Evolutionary conservation across 2,888 invertebrate genomes (phyloP), one percentile per base, ranked within the genome.

Genomic region (Coenonympha arcania): DNA sequence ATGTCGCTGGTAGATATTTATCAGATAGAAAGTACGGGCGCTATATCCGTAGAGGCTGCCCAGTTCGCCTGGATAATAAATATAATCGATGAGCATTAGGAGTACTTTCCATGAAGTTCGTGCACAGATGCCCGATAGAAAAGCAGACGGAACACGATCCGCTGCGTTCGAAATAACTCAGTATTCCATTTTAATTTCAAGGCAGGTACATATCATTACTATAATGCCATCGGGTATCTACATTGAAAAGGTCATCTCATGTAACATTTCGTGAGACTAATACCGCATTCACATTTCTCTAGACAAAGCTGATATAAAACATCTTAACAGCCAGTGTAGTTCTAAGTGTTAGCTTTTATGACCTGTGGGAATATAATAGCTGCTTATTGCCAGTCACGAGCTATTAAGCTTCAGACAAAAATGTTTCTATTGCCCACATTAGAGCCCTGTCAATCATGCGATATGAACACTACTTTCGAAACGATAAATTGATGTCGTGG

Each of bases 1-100:
- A 65, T 67, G 66, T 60, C 56, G 61, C 64, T 61, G 55, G 53
- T 60, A 52, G 59, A 52, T n/a, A 58, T 62, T 70, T 83, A 83
- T 83, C 80, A 69, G 81, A 82, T 83, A 75, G 82, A 84, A 84
- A 84, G 82, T 79, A 68, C 65, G 62, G 62, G 66, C 62, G 58
- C 65, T 39, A 45, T 51, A 63, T 60, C 62, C 55, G 57, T 61
- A 58, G 59, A 66, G 59, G 64, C 67, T 68, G 64, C 66, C 69
- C 65, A 64, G 68, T 58, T 50, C 48, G 66, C 62, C 64, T 66
- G 62, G 63, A 66, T 66, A 68, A 70, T 67, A 69, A 71, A 71
- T 66, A 65, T 67, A 68, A 66, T 66, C 65, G 69, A 69, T 68
- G 66, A 60, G 52, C 45, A 56, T 50, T 53, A 43, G 26, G 50